Base-by-base conservation (phyloP, 2,113 vertebrate genomes). In the Notechis scutatus region DNA sequence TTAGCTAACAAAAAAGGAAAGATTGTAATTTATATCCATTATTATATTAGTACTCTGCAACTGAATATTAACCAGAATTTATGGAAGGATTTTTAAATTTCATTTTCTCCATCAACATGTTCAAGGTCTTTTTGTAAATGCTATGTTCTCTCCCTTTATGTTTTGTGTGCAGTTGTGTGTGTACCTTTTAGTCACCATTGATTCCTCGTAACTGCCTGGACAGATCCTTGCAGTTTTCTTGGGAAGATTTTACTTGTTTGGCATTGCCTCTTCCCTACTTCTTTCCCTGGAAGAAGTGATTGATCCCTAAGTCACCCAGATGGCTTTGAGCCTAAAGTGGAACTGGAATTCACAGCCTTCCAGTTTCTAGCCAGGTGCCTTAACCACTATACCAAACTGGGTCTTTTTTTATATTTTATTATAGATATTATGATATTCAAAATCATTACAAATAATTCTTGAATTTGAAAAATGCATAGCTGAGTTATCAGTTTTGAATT, bases 11-110 rank as follows among this genome's bases (percentile, higher is more conserved):
- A 42, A 56, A 59, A 90, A 81, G 21, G 88, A 26, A 92, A 45
- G 20, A 1, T 0, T 23, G 47, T 45, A 23, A 45, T 93, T 87
- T 69, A 1, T 85, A 14, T 90, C 61, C 90, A 26, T 29, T 1
- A 0, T 87, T 85, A 56, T 1, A 64, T 3, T 15, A 89, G 24
- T 56, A 93, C 50, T 29, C n/a, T 93, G 42, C 18, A 92, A 90
- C 87, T 52, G 39, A 34, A 18, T 89, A 5, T 26, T 59, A n/a
- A 29, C 1, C 26, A 74, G 55, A 55, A 21, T 39, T 94, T 61
- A 81, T 45, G 52, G 90, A 90, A 34, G 5, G 4, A n/a, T 93
- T 95, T 94, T 45, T 86, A 93, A 18, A 86, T 21, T 52, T 42
- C 69, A 85, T 85, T 81, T 23, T 85, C 24, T 81, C 50, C 55